phyloP scores from a whole-genome alignment of 30 jellyfish, hydroid and myxozoan species.

The Cassiopea xamachana region DNA sequence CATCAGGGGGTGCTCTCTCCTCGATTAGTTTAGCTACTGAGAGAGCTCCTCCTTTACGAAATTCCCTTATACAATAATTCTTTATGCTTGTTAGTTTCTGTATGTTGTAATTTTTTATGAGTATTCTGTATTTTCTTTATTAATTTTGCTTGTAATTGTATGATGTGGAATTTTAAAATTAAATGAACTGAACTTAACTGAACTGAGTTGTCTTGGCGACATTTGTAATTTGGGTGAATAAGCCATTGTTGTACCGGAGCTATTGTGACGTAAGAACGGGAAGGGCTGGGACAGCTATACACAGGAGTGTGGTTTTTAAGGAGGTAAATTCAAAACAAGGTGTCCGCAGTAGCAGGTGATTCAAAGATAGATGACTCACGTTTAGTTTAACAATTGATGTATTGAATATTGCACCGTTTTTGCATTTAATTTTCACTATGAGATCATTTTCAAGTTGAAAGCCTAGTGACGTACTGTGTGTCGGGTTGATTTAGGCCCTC shows the following conservation, averaged over 20 bases:
- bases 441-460: not conserved
- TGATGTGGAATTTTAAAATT: too few species aligned
- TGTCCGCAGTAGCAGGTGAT: not conserved
- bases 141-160: too few species aligned
- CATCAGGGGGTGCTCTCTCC: too few species aligned
- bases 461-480: not conserved
- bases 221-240: too few species aligned
- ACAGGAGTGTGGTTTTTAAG: not conserved
- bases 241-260: not conserved
- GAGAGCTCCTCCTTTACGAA: too few species aligned
- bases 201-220: too few species aligned
- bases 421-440: not conserved
- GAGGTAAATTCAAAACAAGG: constrained; percentile 18
- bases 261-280: not conserved
- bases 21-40: too few species aligned
- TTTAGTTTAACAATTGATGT: not conserved
- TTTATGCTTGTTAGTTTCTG: too few species aligned
- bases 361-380: not conserved
- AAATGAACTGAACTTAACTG: too few species aligned
- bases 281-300: constrained; percentile 4
- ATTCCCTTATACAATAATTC: too few species aligned
- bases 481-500: not conserved
- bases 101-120: too few species aligned
- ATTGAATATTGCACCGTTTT: not conserved
- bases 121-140: too few species aligned